Percentiles rank a stretch among this genome's conserved stretches.
Conservation (phyloP, 2,113 vertebrate genomes). For the Paratilapia polleni region DNA sequence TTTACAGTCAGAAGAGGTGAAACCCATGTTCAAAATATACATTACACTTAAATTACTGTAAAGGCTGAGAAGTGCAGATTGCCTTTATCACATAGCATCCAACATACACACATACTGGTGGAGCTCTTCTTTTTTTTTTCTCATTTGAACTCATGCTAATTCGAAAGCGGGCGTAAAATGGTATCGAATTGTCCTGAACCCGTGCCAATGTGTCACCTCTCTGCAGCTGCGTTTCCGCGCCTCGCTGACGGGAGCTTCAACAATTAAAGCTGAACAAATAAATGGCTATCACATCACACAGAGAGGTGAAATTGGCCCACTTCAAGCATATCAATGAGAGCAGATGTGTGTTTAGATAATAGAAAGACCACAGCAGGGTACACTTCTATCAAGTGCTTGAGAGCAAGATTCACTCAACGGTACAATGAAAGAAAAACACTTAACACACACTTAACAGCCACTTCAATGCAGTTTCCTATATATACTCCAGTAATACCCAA, state of each 20-base stretch:
- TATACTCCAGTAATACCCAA: neutral
- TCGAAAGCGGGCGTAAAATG: neutral
- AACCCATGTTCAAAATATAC: conserved; percentile 29
- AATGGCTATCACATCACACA: conserved; percentile 53
- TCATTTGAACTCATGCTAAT: conserved; percentile 49
- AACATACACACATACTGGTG: neutral
- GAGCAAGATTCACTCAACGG: neutral
- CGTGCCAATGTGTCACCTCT: conserved; percentile 62
- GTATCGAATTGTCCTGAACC: conserved; percentile 47
- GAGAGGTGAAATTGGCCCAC: conserved; percentile 65
- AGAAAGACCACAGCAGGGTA: conserved; percentile 31
- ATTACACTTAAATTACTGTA: conserved; percentile 39
- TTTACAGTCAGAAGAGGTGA: conserved; percentile 23
- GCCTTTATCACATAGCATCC: conserved; percentile 35
- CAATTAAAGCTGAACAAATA: conserved; percentile 81
- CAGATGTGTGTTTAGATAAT: conserved; percentile 70
- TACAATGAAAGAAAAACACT: too few relatives aligned
- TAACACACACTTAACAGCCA: neutral
- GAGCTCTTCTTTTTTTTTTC: conserved; percentile 1
- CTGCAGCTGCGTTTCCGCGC: conserved; percentile 51
- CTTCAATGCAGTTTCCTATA: neutral
- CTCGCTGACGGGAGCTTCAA: conserved; percentile 60
- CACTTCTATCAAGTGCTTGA: conserved; percentile 39
- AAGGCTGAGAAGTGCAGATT: conserved; percentile 14
- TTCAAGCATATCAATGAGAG: conserved; percentile 70